Evolutionary conservation across 1,140 invertebrate species (phyloP), one percentile per base, ranked within the genome.

Genomic region (Saxidomus purpurata): DNA sequence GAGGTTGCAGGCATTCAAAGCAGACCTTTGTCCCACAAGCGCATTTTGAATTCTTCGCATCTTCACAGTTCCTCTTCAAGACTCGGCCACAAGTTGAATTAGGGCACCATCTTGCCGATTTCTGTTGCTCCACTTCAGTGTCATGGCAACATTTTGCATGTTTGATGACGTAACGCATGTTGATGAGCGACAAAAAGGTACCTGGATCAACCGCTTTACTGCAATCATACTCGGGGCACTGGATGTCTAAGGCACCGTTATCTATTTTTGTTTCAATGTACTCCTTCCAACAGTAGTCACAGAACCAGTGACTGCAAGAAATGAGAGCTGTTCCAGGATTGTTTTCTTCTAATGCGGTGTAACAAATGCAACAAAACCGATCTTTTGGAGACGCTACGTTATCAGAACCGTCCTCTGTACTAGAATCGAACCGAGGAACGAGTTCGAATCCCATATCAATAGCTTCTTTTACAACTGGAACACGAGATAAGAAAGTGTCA

Each of bases 241-340:
- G 36, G 22, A 91, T n/a, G 4, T 36, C 38, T 9, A 25, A 15
- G 15, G 61, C 84, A 0, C 87, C 87, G 1, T 79, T 67, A 28
- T 36, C 34, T 8, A 87, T 79, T 69, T 81, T 38, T 1, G 80
- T 67, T n/a, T 59, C 40, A 22, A 92, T 55, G 79, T 94, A 92
- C 2, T 87, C 74, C 43, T 76, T 81, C 93, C 92, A 94, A 76
- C 93, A 94, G 0, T n/a, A 43, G 80, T 93, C 85, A 87, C 93
- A 94, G 74, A 94, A 93, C 90, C 90, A 91, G 74, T 94, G 93
- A 34, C 90, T 87, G 74, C 93, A 94, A 22, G 80, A 28, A 15
- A 63, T 74, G 28, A 94, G 80, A 28, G 90, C 85, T 19, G 92
- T 92, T 6, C 87, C 92, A 2, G 76, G 59, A 4, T 59, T 47